phyloP scores from a whole-genome alignment of 2,888 invertebrate species.

The Alentia gelatinosa region DNA sequence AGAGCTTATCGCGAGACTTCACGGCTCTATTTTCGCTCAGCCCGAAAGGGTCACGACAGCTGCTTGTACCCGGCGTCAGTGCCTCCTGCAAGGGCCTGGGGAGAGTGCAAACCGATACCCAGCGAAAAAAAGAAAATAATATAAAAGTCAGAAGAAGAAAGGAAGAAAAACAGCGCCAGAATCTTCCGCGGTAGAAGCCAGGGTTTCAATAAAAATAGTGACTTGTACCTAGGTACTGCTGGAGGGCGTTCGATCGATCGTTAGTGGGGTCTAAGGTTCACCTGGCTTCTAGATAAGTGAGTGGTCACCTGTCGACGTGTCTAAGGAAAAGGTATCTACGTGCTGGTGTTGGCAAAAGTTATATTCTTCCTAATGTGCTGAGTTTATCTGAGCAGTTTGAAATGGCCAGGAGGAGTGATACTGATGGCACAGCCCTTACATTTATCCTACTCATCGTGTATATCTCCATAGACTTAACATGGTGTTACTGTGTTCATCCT shows the following conservation, averaged over 20 bases:
- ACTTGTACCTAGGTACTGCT: neutral
- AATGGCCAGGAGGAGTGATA: no score
- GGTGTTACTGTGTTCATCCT: no score
- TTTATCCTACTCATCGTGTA: no score
- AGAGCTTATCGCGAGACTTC: neutral
- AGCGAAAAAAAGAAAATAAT: neutral
- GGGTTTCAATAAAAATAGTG: neutral
- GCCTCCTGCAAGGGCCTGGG: neutral
- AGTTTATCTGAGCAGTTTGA: neutral
- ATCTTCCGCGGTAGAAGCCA: no score
- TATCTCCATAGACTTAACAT: no score
- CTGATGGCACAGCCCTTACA: no score
- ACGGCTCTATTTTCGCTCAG: neutral
- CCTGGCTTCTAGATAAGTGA: neutral
- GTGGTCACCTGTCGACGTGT: neutral
- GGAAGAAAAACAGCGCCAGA: no score
- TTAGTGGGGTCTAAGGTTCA: neutral
- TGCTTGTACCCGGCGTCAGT: constrained; percentile 1
- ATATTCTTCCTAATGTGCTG: neutral
- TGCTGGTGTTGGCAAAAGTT: neutral
- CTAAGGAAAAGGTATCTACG: neutral
- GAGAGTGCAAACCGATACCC: neutral
- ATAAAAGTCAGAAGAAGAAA: neutral
- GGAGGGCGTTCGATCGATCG: neutral
- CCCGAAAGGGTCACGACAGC: neutral